These are phyloP conservation scores for Germaria angustata DNA, from an alignment of 2,888 invertebrate genomes.

Conservation along the genomic window DNA sequence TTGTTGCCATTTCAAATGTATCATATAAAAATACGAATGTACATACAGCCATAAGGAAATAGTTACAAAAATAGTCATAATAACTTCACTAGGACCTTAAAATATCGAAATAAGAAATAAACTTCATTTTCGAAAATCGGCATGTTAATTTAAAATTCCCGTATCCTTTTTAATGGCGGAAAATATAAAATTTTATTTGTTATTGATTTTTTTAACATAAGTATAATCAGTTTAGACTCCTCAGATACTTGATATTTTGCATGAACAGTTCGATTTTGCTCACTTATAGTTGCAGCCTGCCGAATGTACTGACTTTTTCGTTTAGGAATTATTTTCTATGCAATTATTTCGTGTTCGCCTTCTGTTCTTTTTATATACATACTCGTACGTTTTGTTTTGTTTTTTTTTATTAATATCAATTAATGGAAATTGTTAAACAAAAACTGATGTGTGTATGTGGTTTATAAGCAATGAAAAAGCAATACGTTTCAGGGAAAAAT, in stretches of 20 bases:
- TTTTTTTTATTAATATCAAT: constrained; percentile 62
- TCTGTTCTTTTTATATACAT: constrained; percentile 23
- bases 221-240: no score
- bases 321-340: constrained; percentile 39
- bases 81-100: no score
- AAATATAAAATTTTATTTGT: no score
- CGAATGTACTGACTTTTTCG: constrained; percentile 18
- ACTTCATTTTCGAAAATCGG: no score
- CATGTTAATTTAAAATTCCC: no score
- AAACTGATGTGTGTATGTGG: background rate
- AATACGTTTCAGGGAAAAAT: background rate
- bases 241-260: background rate
- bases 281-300: background rate
- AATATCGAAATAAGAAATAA: no score
- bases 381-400: background rate
- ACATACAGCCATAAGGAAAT: no score
- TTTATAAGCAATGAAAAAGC: background rate
- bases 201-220: no score
- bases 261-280: constrained; percentile 6
- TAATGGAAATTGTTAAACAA: constrained; percentile 56
- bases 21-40: no score
- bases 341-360: constrained; percentile 45
- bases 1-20: no score
- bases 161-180: no score
- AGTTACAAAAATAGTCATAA: no score